Conservation (phyloP, 2,797 vertebrate genomes). For the Carcharodon carcharias region DNA sequence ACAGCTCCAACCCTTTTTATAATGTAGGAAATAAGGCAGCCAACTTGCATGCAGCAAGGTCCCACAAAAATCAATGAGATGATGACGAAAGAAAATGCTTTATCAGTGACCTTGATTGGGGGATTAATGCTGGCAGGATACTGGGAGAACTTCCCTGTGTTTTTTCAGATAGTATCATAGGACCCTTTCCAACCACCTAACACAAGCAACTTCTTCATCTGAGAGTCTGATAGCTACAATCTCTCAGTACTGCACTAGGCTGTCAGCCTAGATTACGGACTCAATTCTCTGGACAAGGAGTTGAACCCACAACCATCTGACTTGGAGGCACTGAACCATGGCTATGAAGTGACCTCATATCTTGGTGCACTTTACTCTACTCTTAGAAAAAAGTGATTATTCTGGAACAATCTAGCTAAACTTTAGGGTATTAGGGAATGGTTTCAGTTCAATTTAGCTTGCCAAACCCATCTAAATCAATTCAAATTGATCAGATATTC, state of each 20-base stretch:
- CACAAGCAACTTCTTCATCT: not conserved
- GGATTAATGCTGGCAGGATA: not conserved
- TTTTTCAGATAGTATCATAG: not conserved
- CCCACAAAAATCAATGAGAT: too few species aligned
- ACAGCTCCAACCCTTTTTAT: not conserved
- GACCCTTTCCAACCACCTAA: not conserved
- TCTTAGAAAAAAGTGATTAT: not conserved
- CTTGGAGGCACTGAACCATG: too few species aligned
- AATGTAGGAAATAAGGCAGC: not conserved
- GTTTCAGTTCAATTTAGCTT: not conserved
- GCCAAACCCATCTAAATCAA: not conserved
- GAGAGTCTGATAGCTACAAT: not conserved
- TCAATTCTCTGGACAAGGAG: too few species aligned
- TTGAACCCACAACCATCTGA: too few species aligned
- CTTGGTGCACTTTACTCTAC: not conserved
- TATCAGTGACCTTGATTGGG: not conserved
- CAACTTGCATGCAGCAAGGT: not conserved
- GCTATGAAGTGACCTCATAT: not conserved
- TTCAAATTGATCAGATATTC: not conserved
- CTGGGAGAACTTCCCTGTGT: not conserved
- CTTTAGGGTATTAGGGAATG: not conserved
- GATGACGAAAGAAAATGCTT: not conserved
- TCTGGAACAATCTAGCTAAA: not conserved
- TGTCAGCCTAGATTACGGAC: too few species aligned
- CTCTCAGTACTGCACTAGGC: not conserved